A percentile compares a stretch with the other conserved stretches of the same genome.
Evolutionary conservation across 2,113 vertebrate genomes (phyloP).

Genomic region (human): DNA sequence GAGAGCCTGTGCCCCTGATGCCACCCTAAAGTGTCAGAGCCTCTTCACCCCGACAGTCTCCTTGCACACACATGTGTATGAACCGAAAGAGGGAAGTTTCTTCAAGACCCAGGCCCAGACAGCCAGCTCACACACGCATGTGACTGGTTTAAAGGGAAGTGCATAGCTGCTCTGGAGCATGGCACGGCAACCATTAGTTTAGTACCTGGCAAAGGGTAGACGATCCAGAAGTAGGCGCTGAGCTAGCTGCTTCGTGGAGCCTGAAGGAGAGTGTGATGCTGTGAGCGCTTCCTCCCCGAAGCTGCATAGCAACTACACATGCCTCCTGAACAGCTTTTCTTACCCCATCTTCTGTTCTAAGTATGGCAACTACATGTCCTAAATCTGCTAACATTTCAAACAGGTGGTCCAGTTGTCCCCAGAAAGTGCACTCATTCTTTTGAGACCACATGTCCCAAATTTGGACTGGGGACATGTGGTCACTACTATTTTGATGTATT

Average conservation of each 20-base stretch:
- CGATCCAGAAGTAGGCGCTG: rapidly evolving
- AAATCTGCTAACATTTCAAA: background rate
- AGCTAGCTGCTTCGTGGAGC: background rate
- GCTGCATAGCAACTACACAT: rapidly evolving
- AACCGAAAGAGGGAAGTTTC: background rate
- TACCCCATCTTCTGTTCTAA: background rate
- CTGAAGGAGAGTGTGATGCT: background rate
- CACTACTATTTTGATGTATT: background rate
- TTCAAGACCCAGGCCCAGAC: background rate
- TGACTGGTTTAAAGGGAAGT: background rate
- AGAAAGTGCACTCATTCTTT: background rate
- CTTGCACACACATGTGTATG: background rate
- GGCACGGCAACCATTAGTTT: too few species aligned
- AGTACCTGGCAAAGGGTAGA: background rate
- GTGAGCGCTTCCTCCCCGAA: too few species aligned
- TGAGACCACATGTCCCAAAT: background rate
- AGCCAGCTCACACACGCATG: rapidly evolving
- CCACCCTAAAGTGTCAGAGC: background rate
- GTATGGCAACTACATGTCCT: background rate
- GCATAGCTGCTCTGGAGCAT: too few species aligned
- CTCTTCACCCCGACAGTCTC: background rate
- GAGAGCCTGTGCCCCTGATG: background rate
- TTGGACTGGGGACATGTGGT: background rate
- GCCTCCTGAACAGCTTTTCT: background rate
- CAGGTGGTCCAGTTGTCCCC: background rate